Evolutionary conservation across 2,888 invertebrate genomes (phyloP), one percentile per base, ranked within the genome.

Genomic region (Caenorhabditis sinica): DNA sequence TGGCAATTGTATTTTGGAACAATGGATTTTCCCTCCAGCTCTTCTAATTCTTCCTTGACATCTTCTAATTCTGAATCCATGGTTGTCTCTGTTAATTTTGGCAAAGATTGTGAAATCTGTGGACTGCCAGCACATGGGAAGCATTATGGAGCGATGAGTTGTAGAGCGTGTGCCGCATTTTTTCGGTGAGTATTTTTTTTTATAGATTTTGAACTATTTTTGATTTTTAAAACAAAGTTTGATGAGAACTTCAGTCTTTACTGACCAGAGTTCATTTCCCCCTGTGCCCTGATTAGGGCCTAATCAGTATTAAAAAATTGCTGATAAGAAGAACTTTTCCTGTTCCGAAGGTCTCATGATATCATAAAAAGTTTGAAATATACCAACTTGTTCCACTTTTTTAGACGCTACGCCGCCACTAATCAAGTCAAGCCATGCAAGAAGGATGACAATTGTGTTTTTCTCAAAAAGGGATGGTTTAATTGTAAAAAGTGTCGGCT

Each of bases 151-250:
- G 76, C 76, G 0, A 25, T 76, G 15, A 60, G 83, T 40, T 86
- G 86, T 49, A 51, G 86, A 23, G 86, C 86, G 1, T 86, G 86
- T 53, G 86, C 86, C 1, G 81, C 86, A 13, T 86, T 86, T 63
- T 86, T 86, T 40, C 20, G 85, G 85, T 84, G 0, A 17, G 51
- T 49, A 25, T 17, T 8, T 58, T 43, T 30, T 28, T 36, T 36
- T 25, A 1, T 9, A 40, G 23, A 53, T 23, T 23, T 8, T 53
- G n/a, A n/a, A n/a, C n/a, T n/a, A n/a, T n/a, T n/a, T n/a, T n/a
- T n/a, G n/a, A n/a, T n/a, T n/a, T n/a, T n/a, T n/a, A n/a, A n/a
- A n/a, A n/a, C n/a, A n/a, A n/a, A n/a, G n/a, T n/a, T n/a, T n/a
- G n/a, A n/a, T n/a, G n/a, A n/a, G n/a, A n/a, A n/a, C n/a, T n/a